A percentile compares a stretch with the other conserved stretches of the same genome.
phyloP scores from a whole-genome alignment of 2,113 vertebrate species.

The Bubo scandiacus region DNA sequence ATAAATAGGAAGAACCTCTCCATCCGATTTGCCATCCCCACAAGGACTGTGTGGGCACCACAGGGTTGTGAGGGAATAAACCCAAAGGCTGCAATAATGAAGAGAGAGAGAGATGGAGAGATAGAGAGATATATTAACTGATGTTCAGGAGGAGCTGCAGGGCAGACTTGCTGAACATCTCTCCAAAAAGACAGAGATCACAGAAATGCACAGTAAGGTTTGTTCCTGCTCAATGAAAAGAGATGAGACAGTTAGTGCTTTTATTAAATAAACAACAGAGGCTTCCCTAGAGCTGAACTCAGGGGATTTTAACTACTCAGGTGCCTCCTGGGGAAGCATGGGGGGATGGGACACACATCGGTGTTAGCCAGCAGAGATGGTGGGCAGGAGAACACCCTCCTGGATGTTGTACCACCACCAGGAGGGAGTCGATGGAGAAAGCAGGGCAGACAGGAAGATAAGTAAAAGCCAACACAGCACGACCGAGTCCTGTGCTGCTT shows the following conservation, averaged over 20 bases:
- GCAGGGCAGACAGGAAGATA: neutral
- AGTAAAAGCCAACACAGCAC: neutral
- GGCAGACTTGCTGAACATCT: neutral
- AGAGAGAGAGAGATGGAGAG: neutral
- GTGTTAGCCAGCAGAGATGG: neutral
- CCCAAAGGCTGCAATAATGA: neutral
- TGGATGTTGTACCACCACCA: rapidly evolving
- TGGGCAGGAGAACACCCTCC: rapidly evolving
- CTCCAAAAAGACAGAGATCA: neutral
- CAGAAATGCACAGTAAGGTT: neutral
- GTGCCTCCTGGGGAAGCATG: neutral
- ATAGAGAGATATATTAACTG: neutral
- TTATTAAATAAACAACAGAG: neutral
- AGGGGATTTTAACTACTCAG: neutral
- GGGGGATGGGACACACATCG: rapidly evolving
- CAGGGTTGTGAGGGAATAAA: neutral
- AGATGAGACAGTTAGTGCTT: rapidly evolving
- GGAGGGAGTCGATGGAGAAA: neutral
- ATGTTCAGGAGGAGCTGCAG: neutral
- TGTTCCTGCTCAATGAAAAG: neutral
- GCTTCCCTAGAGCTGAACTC: neutral
- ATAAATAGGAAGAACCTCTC: neutral
- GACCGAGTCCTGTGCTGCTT: rapidly evolving
- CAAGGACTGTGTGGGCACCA: neutral
- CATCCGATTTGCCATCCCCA: rapidly evolving